Conservation (phyloP, 2,888 invertebrate genomes). For the Zygothrica quintamaculata region DNA sequence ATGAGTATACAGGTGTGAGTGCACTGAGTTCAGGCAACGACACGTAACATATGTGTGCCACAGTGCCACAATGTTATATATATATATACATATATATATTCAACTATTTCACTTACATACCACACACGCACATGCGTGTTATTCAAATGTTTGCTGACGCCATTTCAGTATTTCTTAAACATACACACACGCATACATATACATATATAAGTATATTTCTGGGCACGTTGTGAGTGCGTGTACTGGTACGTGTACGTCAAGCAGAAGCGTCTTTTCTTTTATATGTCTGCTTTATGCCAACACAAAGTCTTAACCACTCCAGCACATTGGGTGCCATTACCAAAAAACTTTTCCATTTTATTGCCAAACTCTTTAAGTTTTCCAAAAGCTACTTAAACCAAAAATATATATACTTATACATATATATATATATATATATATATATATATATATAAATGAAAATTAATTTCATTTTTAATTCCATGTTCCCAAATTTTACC, state of each 20-base stretch:
- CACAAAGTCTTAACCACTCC: constrained; percentile 20
- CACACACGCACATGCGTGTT: constrained; percentile 76
- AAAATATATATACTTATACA: constrained; percentile 23
- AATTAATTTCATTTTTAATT: constrained; percentile 77
- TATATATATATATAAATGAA: constrained; percentile 35
- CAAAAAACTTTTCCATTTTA: constrained; percentile 40
- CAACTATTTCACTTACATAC: constrained; percentile 60
- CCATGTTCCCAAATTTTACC: constrained; percentile 51
- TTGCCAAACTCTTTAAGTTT: constrained; percentile 21
- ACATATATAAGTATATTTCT: constrained; percentile 55
- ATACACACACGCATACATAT: constrained; percentile 62
- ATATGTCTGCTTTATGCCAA: constrained; percentile 28
- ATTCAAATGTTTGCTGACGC: constrained; percentile 79
- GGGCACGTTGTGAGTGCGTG: constrained; percentile 18
- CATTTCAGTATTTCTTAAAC: constrained; percentile 64
- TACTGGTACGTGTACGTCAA: constrained; percentile 29
- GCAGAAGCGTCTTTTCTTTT: constrained; percentile 52
- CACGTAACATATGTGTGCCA: constrained; percentile 33
- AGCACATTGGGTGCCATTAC: constrained; percentile 14
- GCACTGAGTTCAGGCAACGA: constrained; percentile 1
- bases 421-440: background rate
- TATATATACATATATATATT: constrained; percentile 31
- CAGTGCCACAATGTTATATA: constrained; percentile 32
- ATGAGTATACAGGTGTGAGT: background rate
- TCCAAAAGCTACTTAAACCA: constrained; percentile 32